Evolutionary conservation across 2,113 vertebrate species (phyloP).

Genomic region (Rattus rattus): DNA sequence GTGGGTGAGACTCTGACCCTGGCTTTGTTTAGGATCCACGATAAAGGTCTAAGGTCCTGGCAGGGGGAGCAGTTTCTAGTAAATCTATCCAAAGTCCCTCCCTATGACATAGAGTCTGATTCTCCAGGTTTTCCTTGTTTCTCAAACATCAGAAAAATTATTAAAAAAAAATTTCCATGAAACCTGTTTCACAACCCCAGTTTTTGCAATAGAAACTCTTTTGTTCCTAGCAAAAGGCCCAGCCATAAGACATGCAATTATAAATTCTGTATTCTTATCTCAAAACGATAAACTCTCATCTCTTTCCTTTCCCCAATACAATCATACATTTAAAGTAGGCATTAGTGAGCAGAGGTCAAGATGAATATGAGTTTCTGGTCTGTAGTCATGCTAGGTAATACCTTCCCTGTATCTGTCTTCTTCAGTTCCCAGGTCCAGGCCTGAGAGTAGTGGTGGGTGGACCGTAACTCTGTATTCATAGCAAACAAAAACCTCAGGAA

Average conservation of each 20-base stretch:
- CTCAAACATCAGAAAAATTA: not conserved
- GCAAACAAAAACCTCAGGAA: not conserved
- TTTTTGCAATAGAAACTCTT: not conserved
- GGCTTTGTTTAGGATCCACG: not conserved
- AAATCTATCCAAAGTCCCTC: not conserved
- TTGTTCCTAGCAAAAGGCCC: not conserved
- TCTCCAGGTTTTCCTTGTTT: not conserved
- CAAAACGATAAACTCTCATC: not conserved
- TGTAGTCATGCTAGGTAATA: not conserved
- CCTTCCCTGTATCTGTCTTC: not conserved
- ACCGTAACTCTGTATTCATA: not conserved
- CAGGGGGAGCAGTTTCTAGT: not conserved
- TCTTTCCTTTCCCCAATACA: not conserved
- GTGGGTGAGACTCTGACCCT: not conserved
- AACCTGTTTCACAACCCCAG: not conserved
- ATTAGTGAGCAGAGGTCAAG: not conserved
- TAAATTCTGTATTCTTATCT: not conserved
- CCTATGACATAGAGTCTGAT: not conserved
- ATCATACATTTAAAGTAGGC: not conserved
- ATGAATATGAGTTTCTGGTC: not conserved
- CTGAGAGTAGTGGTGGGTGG: not conserved
- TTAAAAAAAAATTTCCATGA: not conserved
- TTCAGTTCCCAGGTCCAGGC: not conserved
- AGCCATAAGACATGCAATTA: not conserved
- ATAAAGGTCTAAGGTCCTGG: not conserved